Conservation (phyloP, 2,113 vertebrate species). For the Reinhardtius hippoglossoides region DNA sequence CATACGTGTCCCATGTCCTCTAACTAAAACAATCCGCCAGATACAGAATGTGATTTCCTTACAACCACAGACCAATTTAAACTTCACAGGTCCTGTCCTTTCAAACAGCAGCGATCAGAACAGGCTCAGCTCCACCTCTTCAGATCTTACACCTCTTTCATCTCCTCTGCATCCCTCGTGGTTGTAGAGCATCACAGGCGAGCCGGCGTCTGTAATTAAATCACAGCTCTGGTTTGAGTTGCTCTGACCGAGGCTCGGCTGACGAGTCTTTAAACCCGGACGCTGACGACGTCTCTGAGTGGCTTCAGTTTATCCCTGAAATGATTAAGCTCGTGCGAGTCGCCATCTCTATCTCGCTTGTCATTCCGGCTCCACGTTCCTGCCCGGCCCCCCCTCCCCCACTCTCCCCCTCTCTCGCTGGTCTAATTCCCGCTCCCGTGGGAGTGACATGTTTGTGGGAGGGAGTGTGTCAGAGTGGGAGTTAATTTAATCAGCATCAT, state of each 20-base stretch:
- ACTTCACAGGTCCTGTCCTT: not conserved
- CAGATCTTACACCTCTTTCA: not conserved
- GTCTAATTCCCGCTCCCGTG: slow-evolving; percentile 33
- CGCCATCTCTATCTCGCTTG: slow-evolving; percentile 28
- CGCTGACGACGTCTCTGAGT: too few relatives aligned
- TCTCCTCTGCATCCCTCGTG: not conserved
- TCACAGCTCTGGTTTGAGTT: slow-evolving; percentile 5
- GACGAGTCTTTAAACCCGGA: not conserved
- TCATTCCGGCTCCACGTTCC: slow-evolving; percentile 26
- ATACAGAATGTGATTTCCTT: not conserved
- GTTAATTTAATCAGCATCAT: slow-evolving; percentile 60
- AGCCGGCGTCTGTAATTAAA: slow-evolving; percentile 4
- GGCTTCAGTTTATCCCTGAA: slow-evolving; percentile 37
- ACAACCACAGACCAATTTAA: not conserved
- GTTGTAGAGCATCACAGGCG: too few relatives aligned
- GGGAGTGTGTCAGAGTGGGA: slow-evolving; percentile 36
- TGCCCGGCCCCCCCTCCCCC: not conserved
- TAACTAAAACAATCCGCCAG: slow-evolving; percentile 8
- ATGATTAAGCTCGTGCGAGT: slow-evolving; percentile 30
- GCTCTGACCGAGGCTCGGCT: not conserved
- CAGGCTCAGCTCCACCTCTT: not conserved
- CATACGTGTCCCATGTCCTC: not conserved
- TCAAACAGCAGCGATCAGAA: not conserved
- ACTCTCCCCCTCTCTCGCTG: not conserved
- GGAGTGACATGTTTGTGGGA: slow-evolving; percentile 53